Evolutionary conservation across 2,797 vertebrate genomes (phyloP), one percentile per base, ranked within the genome.

Genomic region (Hippoglossus hippoglossus): DNA sequence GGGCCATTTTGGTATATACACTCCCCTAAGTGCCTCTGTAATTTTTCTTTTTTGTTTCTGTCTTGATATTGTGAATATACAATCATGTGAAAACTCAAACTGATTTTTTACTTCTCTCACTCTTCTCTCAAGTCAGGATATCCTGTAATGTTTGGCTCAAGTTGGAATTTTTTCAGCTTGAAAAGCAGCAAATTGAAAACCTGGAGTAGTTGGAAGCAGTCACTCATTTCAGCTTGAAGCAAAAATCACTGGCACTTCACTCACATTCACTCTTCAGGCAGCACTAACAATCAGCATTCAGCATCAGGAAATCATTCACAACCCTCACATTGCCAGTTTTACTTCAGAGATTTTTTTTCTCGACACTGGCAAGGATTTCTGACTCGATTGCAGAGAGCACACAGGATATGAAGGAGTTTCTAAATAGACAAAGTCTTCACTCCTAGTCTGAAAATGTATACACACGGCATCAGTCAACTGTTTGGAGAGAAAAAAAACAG

Each of bases 221-320:
- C 44, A 63, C 18, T 60, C 5, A 1, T 61, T 53, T 47, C 28
- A 65, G 60, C 36, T 15, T 22, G 25, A 22, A 76, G 58, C 47
- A 60, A 55, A 25, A 61, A 55, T 41, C 50, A 19, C 49, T 51
- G 21, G 41, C 25, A 21, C 41, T 26, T 5, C 3, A 9, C 55
- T 19, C 28, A 25, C 34, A 50, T 21, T 9, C 22, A 12, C 31
- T 47, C 21, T 41, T 61, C 12, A 39, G 24, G 8, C 19, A 57
- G 46, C 63, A 21, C 49, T 50, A 49, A 53, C 57, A n/a, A 41
- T 63, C 61, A 22, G 31, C 59, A 73, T 56, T 69, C 52, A 51
- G 59, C 53, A 49, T 49, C 47, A 49, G 47, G 47, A 49, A 49
- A 49, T 61, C 21, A 24, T 66, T 61, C 39, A 60, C 34, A 66